Conservation (phyloP, 2,888 invertebrate species). For the Liodrosophila aerea region DNA sequence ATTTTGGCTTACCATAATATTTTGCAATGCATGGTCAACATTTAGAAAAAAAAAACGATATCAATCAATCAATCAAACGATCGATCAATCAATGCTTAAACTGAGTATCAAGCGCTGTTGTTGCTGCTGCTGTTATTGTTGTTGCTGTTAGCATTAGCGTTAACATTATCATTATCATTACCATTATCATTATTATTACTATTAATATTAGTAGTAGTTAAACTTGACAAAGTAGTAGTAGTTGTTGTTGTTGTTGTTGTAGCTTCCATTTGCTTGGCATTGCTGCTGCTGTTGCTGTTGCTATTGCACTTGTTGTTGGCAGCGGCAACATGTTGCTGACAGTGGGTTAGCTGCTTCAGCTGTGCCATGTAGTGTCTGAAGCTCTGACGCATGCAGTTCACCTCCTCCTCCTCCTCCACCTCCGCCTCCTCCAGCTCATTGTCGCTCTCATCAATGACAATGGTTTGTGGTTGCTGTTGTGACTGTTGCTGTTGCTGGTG, state of each 20-base stretch:
- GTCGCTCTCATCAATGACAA: slow-evolving; percentile 71
- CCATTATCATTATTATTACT: slow-evolving; percentile 28
- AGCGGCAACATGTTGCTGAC: slow-evolving; percentile 34
- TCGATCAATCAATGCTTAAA: slow-evolving; percentile 38
- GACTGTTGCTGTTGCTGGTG: slow-evolving; percentile 44
- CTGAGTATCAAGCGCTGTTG: slow-evolving; percentile 64
- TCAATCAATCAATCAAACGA: slow-evolving; percentile 34
- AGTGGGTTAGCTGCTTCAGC: slow-evolving; percentile 56
- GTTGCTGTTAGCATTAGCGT: slow-evolving; percentile 45
- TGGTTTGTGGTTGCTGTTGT: slow-evolving; percentile 43
- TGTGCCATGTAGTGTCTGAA: slow-evolving; percentile 67
- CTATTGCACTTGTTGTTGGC: slow-evolving; percentile 40
- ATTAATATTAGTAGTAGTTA: slow-evolving; percentile 16
- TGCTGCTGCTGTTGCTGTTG: slow-evolving; percentile 41
- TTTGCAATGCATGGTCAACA: slow-evolving; percentile 72
- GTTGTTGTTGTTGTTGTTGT: slow-evolving; percentile 56
- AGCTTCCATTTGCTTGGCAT: slow-evolving; percentile 73
- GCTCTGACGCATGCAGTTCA: slow-evolving; percentile 53
- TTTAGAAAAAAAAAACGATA: slow-evolving; percentile 35
- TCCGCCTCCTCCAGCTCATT: slow-evolving; percentile 62
- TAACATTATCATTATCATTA: slow-evolving; percentile 42
- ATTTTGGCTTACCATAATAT: slow-evolving; percentile 75
- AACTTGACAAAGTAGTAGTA: slow-evolving; percentile 19
- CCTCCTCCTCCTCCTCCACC: slow-evolving; percentile 17
- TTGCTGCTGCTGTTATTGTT: slow-evolving; percentile 24